Conservation (phyloP, 2,888 invertebrate species). For the Chydorus sphaericus region DNA sequence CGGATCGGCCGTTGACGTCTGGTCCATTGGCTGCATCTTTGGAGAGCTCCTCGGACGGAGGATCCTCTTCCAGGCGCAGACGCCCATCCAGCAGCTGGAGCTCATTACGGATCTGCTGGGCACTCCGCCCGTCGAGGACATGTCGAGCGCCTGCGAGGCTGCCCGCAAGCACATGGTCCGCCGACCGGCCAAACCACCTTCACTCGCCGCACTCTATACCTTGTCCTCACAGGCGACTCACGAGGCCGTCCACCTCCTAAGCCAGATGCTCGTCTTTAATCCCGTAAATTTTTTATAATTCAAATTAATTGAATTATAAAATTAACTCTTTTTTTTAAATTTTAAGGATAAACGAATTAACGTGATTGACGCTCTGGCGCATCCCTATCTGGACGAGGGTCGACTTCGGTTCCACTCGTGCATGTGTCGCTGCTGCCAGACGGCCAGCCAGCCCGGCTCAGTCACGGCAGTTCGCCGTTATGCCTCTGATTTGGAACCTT, state of each 20-base stretch:
- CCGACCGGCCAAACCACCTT: conserved; percentile 73
- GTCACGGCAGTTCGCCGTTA: conserved; percentile 72
- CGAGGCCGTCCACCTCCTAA: conserved; percentile 92
- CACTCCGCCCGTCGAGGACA: conserved; percentile 87
- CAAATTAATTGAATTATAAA: background rate
- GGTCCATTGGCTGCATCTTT: conserved; percentile 99
- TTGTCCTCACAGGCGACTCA: conserved; percentile 86
- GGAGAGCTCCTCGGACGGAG: conserved; percentile 89
- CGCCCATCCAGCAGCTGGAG: conserved; percentile 94
- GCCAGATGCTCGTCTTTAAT: conserved; percentile 96
- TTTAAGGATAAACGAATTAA: conserved; percentile 79
- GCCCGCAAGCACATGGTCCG: conserved; percentile 82
- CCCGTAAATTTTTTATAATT: conserved; percentile 50
- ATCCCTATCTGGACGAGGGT: conserved; percentile 96
- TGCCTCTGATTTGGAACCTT: conserved; percentile 80
- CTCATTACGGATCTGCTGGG: conserved; percentile 93
- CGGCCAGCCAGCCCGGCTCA: conserved; percentile 43
- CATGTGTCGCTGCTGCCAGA: conserved; percentile 93
- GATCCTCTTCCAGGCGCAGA: conserved; percentile 96
- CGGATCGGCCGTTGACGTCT: conserved; percentile 90
- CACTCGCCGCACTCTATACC: conserved; percentile 77
- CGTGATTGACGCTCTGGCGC: conserved; percentile 86
- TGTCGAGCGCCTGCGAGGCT: conserved; percentile 93
- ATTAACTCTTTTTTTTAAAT: background rate
- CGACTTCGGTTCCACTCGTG: conserved; percentile 97